Percentiles rank a stretch among this genome's conserved stretches.
Conservation (phyloP, 2,888 invertebrate species). For the Lithophane leautieri region DNA sequence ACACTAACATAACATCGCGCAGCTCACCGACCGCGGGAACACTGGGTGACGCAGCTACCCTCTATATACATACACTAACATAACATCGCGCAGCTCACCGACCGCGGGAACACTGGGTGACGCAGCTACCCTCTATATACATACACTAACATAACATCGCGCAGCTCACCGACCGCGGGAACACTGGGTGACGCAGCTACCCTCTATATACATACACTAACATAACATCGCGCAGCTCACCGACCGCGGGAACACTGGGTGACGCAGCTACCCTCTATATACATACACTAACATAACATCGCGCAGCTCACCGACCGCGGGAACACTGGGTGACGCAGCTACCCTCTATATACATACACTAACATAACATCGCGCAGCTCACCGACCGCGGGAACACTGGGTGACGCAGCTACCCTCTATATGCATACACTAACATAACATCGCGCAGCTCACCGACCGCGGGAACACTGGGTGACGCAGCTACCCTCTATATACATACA, state of each 20-base stretch:
- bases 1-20: not conserved
- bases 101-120: slow-evolving; percentile 72
- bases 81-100: slow-evolving; percentile 60
- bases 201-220: no score
- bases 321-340: slow-evolving; percentile 68
- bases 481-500: rapidly evolving
- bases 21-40: slow-evolving; percentile 69
- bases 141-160: no score
- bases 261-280: not conserved
- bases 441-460: slow-evolving; percentile 61
- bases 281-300: no score
- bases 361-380: slow-evolving; percentile 44
- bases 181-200: slow-evolving; percentile 65
- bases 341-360: no score
- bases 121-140: rapidly evolving
- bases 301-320: slow-evolving; percentile 66
- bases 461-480: slow-evolving; percentile 71
- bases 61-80: no score
- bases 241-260: slow-evolving; percentile 73
- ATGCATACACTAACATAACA: no score
- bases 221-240: slow-evolving; percentile 49
- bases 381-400: slow-evolving; percentile 71
- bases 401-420: slow-evolving; percentile 41
- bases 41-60: slow-evolving; percentile 61
- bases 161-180: slow-evolving; percentile 67